These are phyloP conservation scores for Galagoides demidoff DNA, from an alignment of 2,797 vertebrate species.

Conservation along the genomic window DNA sequence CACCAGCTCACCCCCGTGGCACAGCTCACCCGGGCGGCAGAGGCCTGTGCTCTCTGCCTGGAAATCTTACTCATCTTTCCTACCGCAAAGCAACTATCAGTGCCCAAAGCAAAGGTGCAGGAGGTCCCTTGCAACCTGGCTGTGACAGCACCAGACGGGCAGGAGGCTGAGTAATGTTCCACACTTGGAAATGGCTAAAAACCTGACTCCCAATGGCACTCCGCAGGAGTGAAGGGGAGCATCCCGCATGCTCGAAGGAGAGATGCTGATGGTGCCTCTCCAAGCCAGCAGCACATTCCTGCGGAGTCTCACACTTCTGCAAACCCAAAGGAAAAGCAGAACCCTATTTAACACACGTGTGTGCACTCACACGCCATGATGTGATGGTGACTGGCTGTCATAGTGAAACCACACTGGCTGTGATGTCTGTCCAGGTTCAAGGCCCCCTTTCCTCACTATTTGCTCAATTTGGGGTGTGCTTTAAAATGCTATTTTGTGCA, in stretches of 20 bases:
- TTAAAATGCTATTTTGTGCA: neutral
- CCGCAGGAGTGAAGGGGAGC: rapidly evolving
- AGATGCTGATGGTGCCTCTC: rapidly evolving
- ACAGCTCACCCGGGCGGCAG: neutral
- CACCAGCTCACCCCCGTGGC: neutral
- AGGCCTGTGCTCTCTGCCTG: rapidly evolving
- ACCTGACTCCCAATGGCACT: rapidly evolving
- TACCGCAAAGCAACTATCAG: rapidly evolving
- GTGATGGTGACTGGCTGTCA: too few species aligned
- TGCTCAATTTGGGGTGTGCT: too few species aligned
- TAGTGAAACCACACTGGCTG: rapidly evolving
- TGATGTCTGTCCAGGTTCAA: too few species aligned
- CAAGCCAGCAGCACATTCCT: too few species aligned
- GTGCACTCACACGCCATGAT: too few species aligned
- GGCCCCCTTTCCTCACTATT: neutral
- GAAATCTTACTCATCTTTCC: neutral
- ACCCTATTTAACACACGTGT: too few species aligned
- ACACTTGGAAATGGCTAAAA: neutral
- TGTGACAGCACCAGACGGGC: rapidly evolving
- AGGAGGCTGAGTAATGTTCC: neutral
- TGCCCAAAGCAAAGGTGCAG: neutral
- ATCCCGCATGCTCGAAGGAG: rapidly evolving
- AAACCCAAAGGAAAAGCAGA: neutral
- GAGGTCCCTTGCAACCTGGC: rapidly evolving
- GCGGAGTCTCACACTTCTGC: neutral